phyloP scores from a whole-genome alignment of 1,140 invertebrate species.

The Acyrthosiphon pisum region DNA sequence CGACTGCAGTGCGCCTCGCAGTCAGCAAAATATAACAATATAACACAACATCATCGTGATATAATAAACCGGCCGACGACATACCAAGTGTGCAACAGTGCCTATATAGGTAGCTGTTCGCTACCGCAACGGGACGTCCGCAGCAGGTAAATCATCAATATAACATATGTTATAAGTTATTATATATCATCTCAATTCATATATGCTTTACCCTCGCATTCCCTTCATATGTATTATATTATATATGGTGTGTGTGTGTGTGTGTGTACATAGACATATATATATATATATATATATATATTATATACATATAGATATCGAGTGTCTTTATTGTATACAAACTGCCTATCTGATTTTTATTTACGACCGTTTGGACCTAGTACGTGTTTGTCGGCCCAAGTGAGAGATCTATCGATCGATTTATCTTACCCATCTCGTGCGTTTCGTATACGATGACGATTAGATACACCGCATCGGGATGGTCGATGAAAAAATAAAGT shows the following conservation, averaged over 20 bases:
- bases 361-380: not conserved
- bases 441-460: not conserved
- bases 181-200: not conserved
- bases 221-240: no score
- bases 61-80: not conserved
- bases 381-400: not conserved
- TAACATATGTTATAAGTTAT: not conserved
- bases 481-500: not conserved
- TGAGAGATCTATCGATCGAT: not conserved
- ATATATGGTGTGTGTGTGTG: not conserved
- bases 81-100: not conserved
- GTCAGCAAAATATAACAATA: not conserved
- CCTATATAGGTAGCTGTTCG: not conserved
- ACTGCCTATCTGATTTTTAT: not conserved
- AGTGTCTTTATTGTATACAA: not conserved
- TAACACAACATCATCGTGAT: not conserved
- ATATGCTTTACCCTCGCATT: not conserved
- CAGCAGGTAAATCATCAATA: constrained; percentile 19
- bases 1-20: not conserved
- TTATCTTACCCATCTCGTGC: not conserved
- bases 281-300: no score
- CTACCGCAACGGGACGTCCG: constrained; percentile 24
- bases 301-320: not conserved
- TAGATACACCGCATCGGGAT: not conserved
- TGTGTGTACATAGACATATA: no score